Evolutionary conservation across 2,797 vertebrate species (phyloP), one percentile per base, ranked within the genome.

Genomic region (Acipenser oxyrinchus): DNA sequence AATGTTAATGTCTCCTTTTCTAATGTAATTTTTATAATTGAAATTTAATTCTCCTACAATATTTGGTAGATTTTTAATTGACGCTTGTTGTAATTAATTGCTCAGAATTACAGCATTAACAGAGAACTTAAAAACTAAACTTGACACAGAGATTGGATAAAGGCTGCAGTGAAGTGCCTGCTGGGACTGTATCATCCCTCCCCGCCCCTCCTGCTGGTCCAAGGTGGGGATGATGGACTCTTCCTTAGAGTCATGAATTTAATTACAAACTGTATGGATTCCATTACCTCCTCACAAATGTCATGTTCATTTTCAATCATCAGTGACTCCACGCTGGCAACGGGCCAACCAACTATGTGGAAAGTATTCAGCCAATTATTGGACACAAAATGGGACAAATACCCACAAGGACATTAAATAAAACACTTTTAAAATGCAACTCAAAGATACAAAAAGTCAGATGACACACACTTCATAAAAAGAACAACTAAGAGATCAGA

Each of bases 281-380:
- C 91, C 91, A 96, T 95, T 94, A 94, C 91, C 86, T 90, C 88
- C 82, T 88, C 77, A 84, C 90, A 94, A 97, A 94, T 94, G 93
- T 92, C 93, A 93, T 87, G 86, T 91, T 95, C 91, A 90, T 91
- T 94, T 91, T 88, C 92, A 87, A 94, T 93, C 92, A 90, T 91
- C 88, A 88, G 87, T 87, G 93, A 80, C 81, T 87, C 81, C 75
- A 76, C 76, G 81, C 77, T 90, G 90, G 89, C 88, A 82, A 80
- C 74, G 73, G 74, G 87, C 90, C 92, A 95, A 90, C 88, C 86
- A 86, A 85, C 82, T 82, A 82, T 83, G 86, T 87, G 87, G 87
- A 91, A 91, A 90, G 88, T 83, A 85, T 80, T 88, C 83, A 84
- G 82, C 86, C 91, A 89, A 91, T 92, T 91, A 88, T 75, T 78